phyloP scores from a whole-genome alignment of 2,113 vertebrate species.

The Cebidichthys violaceus region DNA sequence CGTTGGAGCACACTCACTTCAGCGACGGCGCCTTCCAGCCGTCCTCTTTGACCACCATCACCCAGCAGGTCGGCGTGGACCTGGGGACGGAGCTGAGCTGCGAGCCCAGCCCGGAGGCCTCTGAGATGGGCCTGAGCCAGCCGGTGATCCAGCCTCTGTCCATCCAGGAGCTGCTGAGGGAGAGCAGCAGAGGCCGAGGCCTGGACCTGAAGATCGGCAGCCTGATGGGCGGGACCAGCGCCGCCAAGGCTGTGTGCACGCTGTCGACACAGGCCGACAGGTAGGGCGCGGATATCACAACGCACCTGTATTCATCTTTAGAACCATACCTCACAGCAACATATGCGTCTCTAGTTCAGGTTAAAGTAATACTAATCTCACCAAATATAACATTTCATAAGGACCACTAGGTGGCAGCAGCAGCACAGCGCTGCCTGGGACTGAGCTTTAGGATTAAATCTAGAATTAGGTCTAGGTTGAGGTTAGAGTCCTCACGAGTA shows the following conservation, averaged over 20 bases:
- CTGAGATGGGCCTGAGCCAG: conserved; percentile 84
- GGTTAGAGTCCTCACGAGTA: neutral
- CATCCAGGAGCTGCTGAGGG: conserved; percentile 93
- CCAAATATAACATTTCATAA: no score
- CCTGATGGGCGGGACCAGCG: conserved; percentile 88
- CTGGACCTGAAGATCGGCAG: conserved; percentile 90
- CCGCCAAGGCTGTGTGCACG: conserved; percentile 90
- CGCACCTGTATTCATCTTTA: neutral
- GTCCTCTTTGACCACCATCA: conserved; percentile 88
- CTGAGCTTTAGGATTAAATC: neutral
- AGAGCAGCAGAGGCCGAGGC: conserved; percentile 84
- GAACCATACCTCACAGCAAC: no score
- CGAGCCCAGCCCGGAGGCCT: conserved; percentile 76
- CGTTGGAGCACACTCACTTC: conserved; percentile 96
- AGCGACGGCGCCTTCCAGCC: conserved; percentile 87
- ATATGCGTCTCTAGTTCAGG: no score
- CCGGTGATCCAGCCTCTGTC: conserved; percentile 90
- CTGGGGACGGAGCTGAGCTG: conserved; percentile 78
- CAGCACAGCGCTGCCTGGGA: neutral
- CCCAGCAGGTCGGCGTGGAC: conserved; percentile 83
- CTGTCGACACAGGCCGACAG: conserved; percentile 96
- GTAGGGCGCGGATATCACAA: conserved; percentile 31
- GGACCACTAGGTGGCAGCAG: conserved; percentile 32
- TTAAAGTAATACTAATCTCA: no score
- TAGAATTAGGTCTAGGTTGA: neutral